Evolutionary conservation across 2,797 vertebrate species (phyloP).

Genomic region (Siniperca scherzeri): DNA sequence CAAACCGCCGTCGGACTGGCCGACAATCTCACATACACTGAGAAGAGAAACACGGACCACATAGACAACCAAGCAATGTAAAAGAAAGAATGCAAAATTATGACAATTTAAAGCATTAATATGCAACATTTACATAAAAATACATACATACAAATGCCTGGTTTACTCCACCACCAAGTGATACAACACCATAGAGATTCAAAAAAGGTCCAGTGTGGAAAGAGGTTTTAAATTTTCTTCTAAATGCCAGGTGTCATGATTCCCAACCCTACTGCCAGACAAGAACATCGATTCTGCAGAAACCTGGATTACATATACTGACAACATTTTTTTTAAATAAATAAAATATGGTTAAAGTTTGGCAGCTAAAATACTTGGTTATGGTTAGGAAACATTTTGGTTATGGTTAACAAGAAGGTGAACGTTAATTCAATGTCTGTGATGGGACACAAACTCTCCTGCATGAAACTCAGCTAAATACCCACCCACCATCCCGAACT

Average conservation of each 20-base stretch:
- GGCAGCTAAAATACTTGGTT: no score
- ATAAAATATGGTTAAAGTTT: no score
- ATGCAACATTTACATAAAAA: background rate
- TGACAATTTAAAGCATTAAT: background rate
- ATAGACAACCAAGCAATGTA: background rate
- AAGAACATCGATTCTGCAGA: background rate
- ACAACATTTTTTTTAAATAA: background rate
- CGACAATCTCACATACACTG: constrained; percentile 95
- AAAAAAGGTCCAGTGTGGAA: background rate
- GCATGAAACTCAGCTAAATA: background rate
- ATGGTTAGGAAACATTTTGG: background rate
- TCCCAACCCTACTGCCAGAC: background rate
- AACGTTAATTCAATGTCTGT: background rate
- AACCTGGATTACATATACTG: background rate
- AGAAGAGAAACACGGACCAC: background rate
- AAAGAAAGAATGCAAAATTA: no score
- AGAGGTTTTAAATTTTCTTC: background rate
- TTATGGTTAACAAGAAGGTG: background rate
- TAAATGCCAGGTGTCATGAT: background rate
- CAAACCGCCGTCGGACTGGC: constrained; percentile 94
- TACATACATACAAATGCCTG: background rate
- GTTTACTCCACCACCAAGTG: background rate
- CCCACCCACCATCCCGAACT: background rate
- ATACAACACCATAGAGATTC: background rate
- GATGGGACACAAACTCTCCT: background rate